phyloP scores from a whole-genome alignment of 2,797 vertebrate genomes.

The Garrulus glandarius region DNA sequence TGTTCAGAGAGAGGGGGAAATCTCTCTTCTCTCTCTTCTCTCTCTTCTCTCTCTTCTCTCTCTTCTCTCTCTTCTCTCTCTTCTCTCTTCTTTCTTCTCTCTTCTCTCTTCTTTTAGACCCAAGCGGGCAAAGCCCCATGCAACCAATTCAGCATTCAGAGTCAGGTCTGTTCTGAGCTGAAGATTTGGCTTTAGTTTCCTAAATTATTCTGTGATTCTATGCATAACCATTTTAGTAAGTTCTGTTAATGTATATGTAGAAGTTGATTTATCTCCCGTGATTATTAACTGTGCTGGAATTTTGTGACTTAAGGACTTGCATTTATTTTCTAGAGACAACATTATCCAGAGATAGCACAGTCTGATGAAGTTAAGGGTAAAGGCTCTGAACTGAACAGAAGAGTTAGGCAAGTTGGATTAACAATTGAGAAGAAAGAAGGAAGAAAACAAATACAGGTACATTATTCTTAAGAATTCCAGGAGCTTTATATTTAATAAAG shows the following conservation, averaged over 20 bases:
- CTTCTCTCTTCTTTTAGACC: neutral
- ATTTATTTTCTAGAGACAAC: constrained; percentile 43
- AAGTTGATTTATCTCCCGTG: neutral
- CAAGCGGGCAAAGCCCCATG: neutral
- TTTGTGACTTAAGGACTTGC: neutral
- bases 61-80: too few species aligned
- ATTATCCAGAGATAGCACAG: constrained; percentile 49
- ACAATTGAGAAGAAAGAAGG: constrained; percentile 60
- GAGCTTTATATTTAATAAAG: neutral
- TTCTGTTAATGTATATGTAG: neutral
- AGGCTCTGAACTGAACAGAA: constrained; percentile 34
- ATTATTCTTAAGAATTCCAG: neutral
- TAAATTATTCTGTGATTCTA: neutral
- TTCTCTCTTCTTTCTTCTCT: too few species aligned
- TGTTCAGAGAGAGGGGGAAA: neutral
- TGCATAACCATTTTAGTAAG: neutral
- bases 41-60: too few species aligned
- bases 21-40: too few species aligned
- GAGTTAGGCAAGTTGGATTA: constrained; percentile 43
- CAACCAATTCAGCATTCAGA: neutral
- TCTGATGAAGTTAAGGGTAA: constrained; percentile 35
- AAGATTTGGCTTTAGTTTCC: neutral
- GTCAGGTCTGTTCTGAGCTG: neutral
- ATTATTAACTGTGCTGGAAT: neutral
- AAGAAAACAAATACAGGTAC: constrained; percentile 63